Conservation (phyloP, 2,888 invertebrate genomes). For the Glyphotaelius pellucidus region DNA sequence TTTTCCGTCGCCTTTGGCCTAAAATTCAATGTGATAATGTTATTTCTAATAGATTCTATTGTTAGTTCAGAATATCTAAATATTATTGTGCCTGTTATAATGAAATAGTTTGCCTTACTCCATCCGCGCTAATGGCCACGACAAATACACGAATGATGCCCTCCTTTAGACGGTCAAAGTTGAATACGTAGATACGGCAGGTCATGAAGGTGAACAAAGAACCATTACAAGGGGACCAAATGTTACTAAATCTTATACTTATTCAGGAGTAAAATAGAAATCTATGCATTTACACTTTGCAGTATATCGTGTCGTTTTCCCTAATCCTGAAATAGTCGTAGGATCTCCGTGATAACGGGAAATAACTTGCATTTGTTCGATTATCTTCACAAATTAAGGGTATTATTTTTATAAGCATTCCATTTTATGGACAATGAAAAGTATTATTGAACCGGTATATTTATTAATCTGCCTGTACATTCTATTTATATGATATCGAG, state of each 20-base stretch:
- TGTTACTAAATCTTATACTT: neutral
- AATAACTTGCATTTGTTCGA: no score
- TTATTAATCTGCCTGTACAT: neutral
- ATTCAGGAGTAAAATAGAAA: no score
- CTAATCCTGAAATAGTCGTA: neutral
- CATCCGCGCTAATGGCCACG: neutral
- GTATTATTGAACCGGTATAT: constrained; percentile 2
- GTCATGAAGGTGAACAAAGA: neutral
- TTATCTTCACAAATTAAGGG: neutral
- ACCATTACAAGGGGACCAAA: neutral
- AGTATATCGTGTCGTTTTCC: neutral
- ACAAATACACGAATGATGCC: neutral
- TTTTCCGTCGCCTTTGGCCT: neutral
- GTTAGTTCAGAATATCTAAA: neutral
- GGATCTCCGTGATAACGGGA: neutral
- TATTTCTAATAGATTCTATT: neutral
- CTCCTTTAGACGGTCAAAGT: neutral
- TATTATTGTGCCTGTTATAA: neutral
- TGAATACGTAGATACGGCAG: neutral
- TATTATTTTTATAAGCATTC: constrained; percentile 2
- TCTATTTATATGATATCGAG: neutral
- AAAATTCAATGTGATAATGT: neutral
- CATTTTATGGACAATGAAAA: neutral
- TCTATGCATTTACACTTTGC: neutral
- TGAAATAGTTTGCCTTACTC: neutral